Evolutionary conservation across 2,113 vertebrate genomes (phyloP).

Genomic region (Condylura cristata): DNA sequence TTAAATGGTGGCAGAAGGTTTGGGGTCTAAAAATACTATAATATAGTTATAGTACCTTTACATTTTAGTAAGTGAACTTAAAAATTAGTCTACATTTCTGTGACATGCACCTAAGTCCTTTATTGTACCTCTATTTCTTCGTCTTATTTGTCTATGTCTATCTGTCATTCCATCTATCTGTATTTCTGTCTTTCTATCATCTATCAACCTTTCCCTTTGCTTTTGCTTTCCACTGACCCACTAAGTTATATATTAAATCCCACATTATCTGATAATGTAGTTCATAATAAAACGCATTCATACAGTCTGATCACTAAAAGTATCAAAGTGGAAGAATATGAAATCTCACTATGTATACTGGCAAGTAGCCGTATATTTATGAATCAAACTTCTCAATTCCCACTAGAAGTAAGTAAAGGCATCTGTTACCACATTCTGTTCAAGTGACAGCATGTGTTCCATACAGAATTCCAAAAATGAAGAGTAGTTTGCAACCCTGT

Average conservation of each 20-base stretch:
- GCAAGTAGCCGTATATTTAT: constrained; percentile 60
- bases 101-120: background rate
- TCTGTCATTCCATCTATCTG: background rate
- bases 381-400: constrained; percentile 59
- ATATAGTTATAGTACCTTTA: background rate
- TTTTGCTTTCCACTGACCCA: background rate
- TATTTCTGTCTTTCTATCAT: background rate
- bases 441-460: constrained; percentile 35
- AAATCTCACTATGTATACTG: constrained; percentile 48
- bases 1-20: background rate
- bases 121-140: background rate
- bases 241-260: background rate
- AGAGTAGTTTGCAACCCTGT: background rate
- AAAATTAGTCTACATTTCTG: background rate
- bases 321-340: background rate
- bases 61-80: background rate
- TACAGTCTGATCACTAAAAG: background rate
- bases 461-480: constrained; percentile 43
- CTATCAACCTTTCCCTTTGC: background rate
- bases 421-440: constrained; percentile 58
- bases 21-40: background rate
- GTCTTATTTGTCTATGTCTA: background rate
- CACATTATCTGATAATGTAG: background rate
- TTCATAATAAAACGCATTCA: background rate
- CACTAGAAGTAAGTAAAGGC: constrained; percentile 68